phyloP scores from a whole-genome alignment of 2,888 invertebrate genomes.

The Fabriciana adippe region DNA sequence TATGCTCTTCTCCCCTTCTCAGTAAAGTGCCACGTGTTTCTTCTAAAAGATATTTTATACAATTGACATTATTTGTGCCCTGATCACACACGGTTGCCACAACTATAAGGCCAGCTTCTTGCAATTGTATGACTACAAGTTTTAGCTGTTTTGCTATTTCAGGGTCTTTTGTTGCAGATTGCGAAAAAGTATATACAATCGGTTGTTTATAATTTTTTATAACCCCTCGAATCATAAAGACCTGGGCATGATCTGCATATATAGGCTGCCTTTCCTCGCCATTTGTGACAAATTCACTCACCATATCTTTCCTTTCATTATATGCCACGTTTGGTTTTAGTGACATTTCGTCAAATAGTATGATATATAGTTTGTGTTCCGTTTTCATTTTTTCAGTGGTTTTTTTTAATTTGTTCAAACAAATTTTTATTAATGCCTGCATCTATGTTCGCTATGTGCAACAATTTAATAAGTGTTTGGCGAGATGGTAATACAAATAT shows the following conservation, averaged over 20 bases:
- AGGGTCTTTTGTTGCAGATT: slow-evolving; percentile 41
- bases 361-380: no score
- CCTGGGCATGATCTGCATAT: slow-evolving; percentile 41
- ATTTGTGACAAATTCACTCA: slow-evolving; percentile 43
- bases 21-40: slow-evolving; percentile 37
- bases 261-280: slow-evolving; percentile 33
- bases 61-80: slow-evolving; percentile 41
- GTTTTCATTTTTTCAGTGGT: no score
- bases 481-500: no score
- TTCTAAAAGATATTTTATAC: slow-evolving; percentile 40
- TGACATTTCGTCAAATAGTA: slow-evolving; percentile 47
- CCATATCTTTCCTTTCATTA: slow-evolving; percentile 42
- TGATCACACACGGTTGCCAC: slow-evolving; percentile 45
- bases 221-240: slow-evolving; percentile 1
- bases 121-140: slow-evolving; percentile 35
- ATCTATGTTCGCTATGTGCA: no score
- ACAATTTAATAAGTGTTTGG: no score
- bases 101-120: slow-evolving; percentile 42
- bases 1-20: slow-evolving; percentile 26
- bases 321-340: slow-evolving; percentile 41
- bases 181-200: slow-evolving; percentile 41
- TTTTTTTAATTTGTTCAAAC: no score
- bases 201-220: slow-evolving; percentile 39
- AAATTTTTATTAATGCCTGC: no score
- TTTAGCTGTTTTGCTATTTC: slow-evolving; percentile 42